These are phyloP conservation scores for Spongia lamella DNA, from an alignment of 37 sponge, comb jelly and placozoan species.

Conservation along the genomic window DNA sequence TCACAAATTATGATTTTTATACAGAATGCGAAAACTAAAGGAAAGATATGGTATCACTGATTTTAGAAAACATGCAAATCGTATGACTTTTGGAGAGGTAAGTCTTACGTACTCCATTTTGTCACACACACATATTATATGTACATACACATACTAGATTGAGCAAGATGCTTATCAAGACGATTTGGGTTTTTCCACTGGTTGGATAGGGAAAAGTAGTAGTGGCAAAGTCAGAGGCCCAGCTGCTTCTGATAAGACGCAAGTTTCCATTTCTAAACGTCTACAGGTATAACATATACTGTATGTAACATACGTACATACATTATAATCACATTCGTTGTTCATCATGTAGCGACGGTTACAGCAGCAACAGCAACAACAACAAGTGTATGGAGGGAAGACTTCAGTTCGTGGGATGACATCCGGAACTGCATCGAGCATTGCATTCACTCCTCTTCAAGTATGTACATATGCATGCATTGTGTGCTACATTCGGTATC, in stretches of 20 bases:
- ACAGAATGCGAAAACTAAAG: conserved; percentile 90
- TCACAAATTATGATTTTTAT: not conserved
- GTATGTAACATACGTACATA: not conserved
- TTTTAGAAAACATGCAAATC: conserved; percentile 93
- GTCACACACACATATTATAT: conserved; percentile 4
- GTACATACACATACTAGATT: conserved; percentile 60
- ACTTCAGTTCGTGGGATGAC: conserved; percentile 78
- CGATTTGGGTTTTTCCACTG: conserved; percentile 91
- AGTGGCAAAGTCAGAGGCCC: conserved; percentile 91
- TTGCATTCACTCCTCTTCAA: conserved; percentile 98
- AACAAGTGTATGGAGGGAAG: conserved; percentile 91
- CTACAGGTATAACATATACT: conserved; percentile 68
- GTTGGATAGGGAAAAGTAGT: conserved; percentile 85
- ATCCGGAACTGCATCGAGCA: conserved; percentile 94
- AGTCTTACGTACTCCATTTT: not conserved
- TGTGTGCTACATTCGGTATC: too few species aligned
- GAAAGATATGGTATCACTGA: conserved; percentile 84
- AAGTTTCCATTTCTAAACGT: conserved; percentile 89
- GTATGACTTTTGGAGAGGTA: conserved; percentile 97
- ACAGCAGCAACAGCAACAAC: too few species aligned
- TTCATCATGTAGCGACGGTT: conserved; percentile 48
- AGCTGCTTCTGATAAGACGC: conserved; percentile 83
- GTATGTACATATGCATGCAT: too few species aligned
- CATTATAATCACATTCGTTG: not conserved
- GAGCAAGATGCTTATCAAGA: conserved; percentile 95